Evolutionary conservation across 2,113 vertebrate genomes (phyloP).

Genomic region (Nothoprocta pentlandii): DNA sequence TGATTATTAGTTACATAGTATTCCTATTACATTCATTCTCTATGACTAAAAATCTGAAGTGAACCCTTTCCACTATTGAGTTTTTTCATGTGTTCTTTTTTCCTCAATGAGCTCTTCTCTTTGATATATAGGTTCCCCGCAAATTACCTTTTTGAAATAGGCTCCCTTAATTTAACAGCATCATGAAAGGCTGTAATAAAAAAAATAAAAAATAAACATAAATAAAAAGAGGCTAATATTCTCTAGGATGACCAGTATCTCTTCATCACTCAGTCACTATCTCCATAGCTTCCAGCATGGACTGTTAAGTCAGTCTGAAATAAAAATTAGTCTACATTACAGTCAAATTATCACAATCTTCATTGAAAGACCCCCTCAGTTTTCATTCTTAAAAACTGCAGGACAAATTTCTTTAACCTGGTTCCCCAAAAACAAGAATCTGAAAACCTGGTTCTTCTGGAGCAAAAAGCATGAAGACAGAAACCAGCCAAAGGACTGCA

Average conservation of each 20-base stretch:
- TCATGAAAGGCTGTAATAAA: neutral
- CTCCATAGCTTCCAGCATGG: neutral
- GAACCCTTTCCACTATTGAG: neutral
- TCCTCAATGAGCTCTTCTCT: neutral
- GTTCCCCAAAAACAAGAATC: neutral
- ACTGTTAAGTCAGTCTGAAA: neutral
- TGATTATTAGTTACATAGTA: neutral
- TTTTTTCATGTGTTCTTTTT: neutral
- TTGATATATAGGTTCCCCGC: neutral
- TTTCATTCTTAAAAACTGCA: neutral
- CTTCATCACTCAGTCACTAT: neutral
- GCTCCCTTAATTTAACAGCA: constrained; percentile 23
- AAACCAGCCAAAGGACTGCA: neutral
- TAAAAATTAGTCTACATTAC: neutral
- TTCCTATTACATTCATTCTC: neutral
- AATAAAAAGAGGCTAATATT: neutral
- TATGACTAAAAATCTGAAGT: constrained; percentile 27
- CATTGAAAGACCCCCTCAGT: neutral
- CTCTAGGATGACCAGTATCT: neutral
- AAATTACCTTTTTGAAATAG: constrained; percentile 39
- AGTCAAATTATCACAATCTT: neutral
- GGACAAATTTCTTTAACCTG: neutral
- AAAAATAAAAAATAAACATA: neutral
- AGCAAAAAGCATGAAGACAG: neutral
- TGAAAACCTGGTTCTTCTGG: neutral